Evolutionary conservation across 2,113 vertebrate genomes (phyloP), one percentile per base, ranked within the genome.

Genomic region (Oryzias celebensis): DNA sequence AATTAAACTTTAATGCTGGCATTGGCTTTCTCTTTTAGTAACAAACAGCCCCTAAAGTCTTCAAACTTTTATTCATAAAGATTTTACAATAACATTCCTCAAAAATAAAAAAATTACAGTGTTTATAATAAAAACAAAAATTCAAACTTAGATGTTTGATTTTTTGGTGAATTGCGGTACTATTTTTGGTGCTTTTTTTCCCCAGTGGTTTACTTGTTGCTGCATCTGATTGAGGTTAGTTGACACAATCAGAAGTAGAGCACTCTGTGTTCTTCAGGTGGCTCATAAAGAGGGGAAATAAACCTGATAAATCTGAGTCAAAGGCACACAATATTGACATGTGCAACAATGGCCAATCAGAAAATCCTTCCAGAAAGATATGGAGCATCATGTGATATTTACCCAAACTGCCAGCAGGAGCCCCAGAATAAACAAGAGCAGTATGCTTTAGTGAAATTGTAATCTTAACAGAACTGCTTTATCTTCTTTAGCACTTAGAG

Each of bases 311-410:
- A 57, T 52, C 47, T 24, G 44, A 50, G 28, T 17, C 56, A 57
- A 49, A 65, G 44, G 48, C 52, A 53, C 71, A 62, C n/a, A 71
- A 76, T 78, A 70, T 78, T 78, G 78, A 82, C 71, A 66, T 69
- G 49, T 62, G 63, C 60, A 67, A 75, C 71, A 73, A 20, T 8
- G 23, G 44, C 42, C 43, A 72, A 77, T 77, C 59, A 52, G 71
- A 65, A 76, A 78, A 78, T 68, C 65, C 46, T 72, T 66, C 43
- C 8, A 57, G 45, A 65, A 58, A 75, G 72, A 77, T 77, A 75
- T 57, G 47, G 13, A 47, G 42, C 8, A 18, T 71, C 77, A 75
- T 66, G 75, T 81, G 67, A 75, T 81, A 52, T 86, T 79, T 83
- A 71, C 73, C 15, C 58, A 65, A 71, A 56, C 61, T 65, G 63